Conservation (phyloP, 2,113 vertebrate species). For the Octodon degus region DNA sequence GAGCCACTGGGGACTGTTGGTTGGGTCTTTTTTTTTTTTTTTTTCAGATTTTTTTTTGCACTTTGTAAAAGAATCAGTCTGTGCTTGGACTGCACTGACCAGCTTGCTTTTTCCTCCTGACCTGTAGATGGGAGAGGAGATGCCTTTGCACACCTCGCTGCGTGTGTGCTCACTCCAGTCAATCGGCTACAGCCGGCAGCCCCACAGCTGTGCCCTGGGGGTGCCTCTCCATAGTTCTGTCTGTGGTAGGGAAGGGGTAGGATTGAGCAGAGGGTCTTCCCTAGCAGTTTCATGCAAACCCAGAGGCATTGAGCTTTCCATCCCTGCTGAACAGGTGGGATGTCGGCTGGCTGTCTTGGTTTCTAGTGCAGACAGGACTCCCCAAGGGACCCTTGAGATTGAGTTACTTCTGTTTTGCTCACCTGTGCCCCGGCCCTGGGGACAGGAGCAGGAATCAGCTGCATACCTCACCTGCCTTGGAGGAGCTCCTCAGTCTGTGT, state of each 20-base stretch:
- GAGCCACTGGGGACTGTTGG: not conserved
- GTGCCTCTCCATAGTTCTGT: no score
- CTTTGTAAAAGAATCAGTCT: not conserved
- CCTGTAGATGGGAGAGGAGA: not conserved
- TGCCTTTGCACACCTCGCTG: not conserved
- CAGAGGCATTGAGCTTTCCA: not conserved
- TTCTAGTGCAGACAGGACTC: not conserved
- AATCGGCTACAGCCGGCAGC: no score
- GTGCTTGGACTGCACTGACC: not conserved
- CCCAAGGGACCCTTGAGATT: not conserved
- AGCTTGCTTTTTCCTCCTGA: not conserved
- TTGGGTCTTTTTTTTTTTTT: not conserved
- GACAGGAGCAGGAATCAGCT: slow-evolving; percentile 21
- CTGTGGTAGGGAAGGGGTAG: no score
- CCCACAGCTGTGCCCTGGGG: not conserved
- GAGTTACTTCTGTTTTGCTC: slow-evolving; percentile 66
- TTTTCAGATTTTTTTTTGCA: not conserved
- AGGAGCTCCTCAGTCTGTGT: not conserved
- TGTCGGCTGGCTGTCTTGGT: not conserved
- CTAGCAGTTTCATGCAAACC: not conserved
- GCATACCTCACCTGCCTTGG: not conserved
- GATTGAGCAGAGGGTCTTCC: not conserved
- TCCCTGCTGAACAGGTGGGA: not conserved
- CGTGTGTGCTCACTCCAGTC: not conserved
- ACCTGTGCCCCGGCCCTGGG: slow-evolving; percentile 50